Evolutionary conservation across 2,113 vertebrate species (phyloP), one percentile per base, ranked within the genome.

Genomic region (Uria lomvia): DNA sequence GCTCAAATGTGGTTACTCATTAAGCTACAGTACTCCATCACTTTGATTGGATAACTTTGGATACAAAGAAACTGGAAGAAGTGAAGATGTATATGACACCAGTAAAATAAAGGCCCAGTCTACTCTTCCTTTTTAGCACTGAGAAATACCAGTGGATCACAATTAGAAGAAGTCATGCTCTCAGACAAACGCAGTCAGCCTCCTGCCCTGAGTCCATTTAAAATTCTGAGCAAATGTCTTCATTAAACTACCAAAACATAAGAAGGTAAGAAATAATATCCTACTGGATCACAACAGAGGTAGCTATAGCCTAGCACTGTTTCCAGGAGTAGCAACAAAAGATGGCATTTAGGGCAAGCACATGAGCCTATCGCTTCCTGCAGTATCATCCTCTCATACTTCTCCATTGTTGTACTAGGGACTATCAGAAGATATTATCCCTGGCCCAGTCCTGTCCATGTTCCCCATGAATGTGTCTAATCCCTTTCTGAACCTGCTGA

Each of bases 181-280:
- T 98, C 96, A 88, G 97, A 97, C 74, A 60, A 95, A 77, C n/a
- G 86, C 97, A 98, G 97, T 97, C 98, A 98, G 95, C 77, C 98
- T 97, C 98, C 95, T 97, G 95, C 97, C 94, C 84, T 47, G 63
- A 78, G 78, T 47, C 53, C 56, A 79, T 52, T 97, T 95, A 94
- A 96, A 97, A 97, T 95, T 97, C 81, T 85, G 92, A 96, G 91
- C 82, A 90, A 90, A 97, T 77, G 89, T 96, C 94, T 83, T 90
- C 81, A 65, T 71, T 73, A 86, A 86, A 65, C 96, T 98, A 98
- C 95, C 93, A 98, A 98, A 98, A 96, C 94, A 97, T 94, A 98
- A 96, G 92, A 88, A 90, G 0, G 0, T 36, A 62, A 49, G 38
- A 78, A 78, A 49, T n/a, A 88, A 71, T 18, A 67, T 13, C 27